These are phyloP conservation scores for Empis stercorea DNA, from an alignment of 2,888 invertebrate species.

Conservation along the genomic window DNA sequence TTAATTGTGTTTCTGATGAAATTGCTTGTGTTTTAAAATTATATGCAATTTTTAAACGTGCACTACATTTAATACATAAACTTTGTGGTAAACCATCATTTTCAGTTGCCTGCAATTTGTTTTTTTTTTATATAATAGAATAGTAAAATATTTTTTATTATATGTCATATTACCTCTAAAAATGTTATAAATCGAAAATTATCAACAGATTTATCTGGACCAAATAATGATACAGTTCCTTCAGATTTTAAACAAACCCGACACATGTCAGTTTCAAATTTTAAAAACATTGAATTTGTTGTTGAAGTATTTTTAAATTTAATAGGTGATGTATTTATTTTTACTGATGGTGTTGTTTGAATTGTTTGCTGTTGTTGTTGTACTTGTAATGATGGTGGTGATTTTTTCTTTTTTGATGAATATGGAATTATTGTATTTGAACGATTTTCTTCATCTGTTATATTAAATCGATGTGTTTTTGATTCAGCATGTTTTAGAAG, in stretches of 20 bases:
- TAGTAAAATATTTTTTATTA: neutral
- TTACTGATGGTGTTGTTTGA: too few species aligned
- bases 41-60: conserved; percentile 10
- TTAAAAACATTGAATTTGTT: conserved; percentile 3
- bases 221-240: conserved; percentile 2
- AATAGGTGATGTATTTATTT: too few species aligned
- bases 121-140: neutral
- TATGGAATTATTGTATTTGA: too few species aligned
- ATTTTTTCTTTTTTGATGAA: too few species aligned
- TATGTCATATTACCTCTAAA: conserved; percentile 8
- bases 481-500: too few species aligned
- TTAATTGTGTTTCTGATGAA: conserved; percentile 10
- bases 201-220: neutral
- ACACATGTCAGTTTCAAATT: conserved; percentile 3
- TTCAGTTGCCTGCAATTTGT: conserved; percentile 7
- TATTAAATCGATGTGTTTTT: too few species aligned
- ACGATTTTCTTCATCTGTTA: too few species aligned
- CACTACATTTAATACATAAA: conserved; percentile 12
- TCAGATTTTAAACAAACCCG: neutral
- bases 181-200: conserved; percentile 10
- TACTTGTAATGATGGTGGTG: too few species aligned
- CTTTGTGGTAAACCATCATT: conserved; percentile 12
- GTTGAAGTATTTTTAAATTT: too few species aligned
- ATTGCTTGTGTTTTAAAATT: conserved; percentile 12
- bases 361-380: too few species aligned